These are phyloP conservation scores for Dufourea novaeangliae DNA, from an alignment of 1,140 invertebrate genomes.

Conservation along the genomic window DNA sequence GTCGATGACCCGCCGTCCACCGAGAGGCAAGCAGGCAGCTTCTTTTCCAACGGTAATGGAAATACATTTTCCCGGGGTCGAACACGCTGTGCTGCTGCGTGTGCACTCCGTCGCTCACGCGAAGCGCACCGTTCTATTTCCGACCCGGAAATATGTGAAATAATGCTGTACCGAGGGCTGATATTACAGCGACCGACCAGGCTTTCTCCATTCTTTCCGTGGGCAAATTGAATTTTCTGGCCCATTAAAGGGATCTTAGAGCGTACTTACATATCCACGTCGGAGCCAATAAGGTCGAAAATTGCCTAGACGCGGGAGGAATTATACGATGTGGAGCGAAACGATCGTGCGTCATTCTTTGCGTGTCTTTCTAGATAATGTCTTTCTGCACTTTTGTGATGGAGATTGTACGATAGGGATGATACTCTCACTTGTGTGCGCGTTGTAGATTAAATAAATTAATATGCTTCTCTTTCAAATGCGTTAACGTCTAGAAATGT, in stretches of 20 bases:
- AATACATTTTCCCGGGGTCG: constrained; percentile 10
- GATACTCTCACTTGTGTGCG: too few relatives aligned
- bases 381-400: too few relatives aligned
- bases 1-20: constrained; percentile 19
- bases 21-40: background rate
- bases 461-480: too few relatives aligned
- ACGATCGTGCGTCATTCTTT: background rate
- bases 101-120: background rate
- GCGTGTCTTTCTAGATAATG: background rate
- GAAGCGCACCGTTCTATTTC: background rate
- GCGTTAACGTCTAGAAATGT: too few relatives aligned
- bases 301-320: background rate
- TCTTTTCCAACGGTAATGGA: constrained; percentile 21
- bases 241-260: constrained; percentile 32
- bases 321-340: background rate
- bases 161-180: background rate
- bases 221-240: constrained; percentile 38
- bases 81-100: background rate
- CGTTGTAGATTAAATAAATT: too few relatives aligned
- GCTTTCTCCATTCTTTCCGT: background rate
- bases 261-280: constrained; percentile 18
- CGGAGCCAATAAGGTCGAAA: constrained; percentile 22
- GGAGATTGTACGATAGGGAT: too few relatives aligned
- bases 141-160: constrained; percentile 30
- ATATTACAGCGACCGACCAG: too few relatives aligned